Evolutionary conservation across 2,888 invertebrate genomes (phyloP), one percentile per base, ranked within the genome.

Genomic region (Lymantria dispar): DNA sequence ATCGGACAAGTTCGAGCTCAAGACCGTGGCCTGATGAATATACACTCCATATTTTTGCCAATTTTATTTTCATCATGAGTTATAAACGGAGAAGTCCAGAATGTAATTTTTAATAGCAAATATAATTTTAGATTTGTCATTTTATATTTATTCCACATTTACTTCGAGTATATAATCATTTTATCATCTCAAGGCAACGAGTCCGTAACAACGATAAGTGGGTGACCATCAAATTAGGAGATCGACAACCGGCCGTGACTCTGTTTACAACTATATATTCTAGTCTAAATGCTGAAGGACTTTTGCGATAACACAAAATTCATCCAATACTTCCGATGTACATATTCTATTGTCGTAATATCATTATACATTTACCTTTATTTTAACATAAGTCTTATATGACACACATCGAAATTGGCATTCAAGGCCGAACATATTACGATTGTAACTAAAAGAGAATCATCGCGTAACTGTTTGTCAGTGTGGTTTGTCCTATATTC

Each of bases 221-320:
- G 72, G 67, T 80, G 87, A 81, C 85, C 83, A 86, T 85, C 84
- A 85, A 87, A 83, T 84, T 85, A 84, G 73, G 87, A 88, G 90
- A 88, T 89, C 90, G 85, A 83, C 80, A 87, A 85, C 87, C 90
- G 87, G 68, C 90, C 90, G 57, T 90, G 90, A 89, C 90, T 88
- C 77, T 79, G 79, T 86, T 87, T 86, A 75, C 77, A 72, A 71
- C 40, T 40, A 40, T 67, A 70, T 75, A 68, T 71, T 60, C 52
- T 63, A 72, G 72, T 72, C 76, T 76, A 82, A 83, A 76, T 75
- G 68, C 68, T 72, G 80, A 86, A 86, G 87, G 87, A 83, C 86
- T 78, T 80, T 67, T 61, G 71, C 70, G 88, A 89, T 88, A 89
- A 80, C 83, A 83, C 78, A 76, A 68, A 76, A 74, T 68, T 58